These are phyloP conservation scores for Julus scandinavius DNA, from an alignment of 2,888 invertebrate species.

Conservation along the genomic window DNA sequence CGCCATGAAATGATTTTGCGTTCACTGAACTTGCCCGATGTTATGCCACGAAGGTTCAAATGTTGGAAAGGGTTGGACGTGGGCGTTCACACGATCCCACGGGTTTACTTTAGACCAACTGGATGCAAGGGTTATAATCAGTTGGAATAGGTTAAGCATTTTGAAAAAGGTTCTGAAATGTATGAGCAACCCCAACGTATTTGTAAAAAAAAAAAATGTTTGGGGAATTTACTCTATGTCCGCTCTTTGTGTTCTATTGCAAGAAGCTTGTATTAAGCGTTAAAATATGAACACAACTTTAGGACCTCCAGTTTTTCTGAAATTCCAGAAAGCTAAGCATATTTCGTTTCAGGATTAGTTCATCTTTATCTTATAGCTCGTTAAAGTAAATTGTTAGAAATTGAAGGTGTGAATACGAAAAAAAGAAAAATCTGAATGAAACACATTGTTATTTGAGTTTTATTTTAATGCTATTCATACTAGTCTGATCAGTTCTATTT, in stretches of 20 bases:
- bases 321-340: too few relatives aligned
- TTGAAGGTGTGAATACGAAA: too few relatives aligned
- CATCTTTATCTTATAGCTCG: too few relatives aligned
- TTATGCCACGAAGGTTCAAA: constrained; percentile 31
- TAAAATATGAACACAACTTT: too few relatives aligned
- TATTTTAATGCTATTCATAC: too few relatives aligned
- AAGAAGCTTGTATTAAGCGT: neutral
- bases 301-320: too few relatives aligned
- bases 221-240: neutral
- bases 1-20: constrained; percentile 48
- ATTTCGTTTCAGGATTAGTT: too few relatives aligned
- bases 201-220: neutral
- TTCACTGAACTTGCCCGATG: constrained; percentile 52
- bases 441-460: too few relatives aligned
- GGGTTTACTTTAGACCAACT: neutral
- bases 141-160: neutral
- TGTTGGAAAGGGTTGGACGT: constrained; percentile 32
- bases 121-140: constrained; percentile 48
- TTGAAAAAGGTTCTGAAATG: neutral
- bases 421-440: too few relatives aligned
- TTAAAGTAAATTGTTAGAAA: too few relatives aligned
- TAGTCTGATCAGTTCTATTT: too few relatives aligned
- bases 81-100: constrained; percentile 24
- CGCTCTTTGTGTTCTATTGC: neutral
- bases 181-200: neutral